Conservation (phyloP, 2,888 invertebrate species). For the Morinoia aosen region DNA sequence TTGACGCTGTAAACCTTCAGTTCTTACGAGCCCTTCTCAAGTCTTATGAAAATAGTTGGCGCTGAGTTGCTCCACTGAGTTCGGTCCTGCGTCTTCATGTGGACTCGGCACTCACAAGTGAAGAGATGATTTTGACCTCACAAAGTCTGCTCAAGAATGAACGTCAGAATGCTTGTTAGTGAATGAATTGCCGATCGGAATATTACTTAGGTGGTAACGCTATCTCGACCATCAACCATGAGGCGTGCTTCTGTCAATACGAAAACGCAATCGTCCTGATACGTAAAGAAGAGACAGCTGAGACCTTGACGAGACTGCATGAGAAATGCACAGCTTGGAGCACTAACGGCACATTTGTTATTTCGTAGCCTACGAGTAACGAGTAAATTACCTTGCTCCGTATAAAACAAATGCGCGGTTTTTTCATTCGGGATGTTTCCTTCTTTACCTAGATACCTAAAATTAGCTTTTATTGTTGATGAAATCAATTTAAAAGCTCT, state of each 20-base stretch:
- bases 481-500: too few species aligned
- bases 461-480: too few species aligned
- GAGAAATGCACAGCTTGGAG: not conserved
- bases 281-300: not conserved
- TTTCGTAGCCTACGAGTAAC: not conserved
- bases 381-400: too few species aligned
- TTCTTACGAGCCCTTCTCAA: conserved; percentile 43
- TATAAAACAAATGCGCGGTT: too few species aligned
- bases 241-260: not conserved
- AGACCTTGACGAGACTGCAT: not conserved
- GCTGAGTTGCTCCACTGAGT: not conserved
- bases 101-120: not conserved
- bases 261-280: not conserved
- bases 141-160: not conserved
- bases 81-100: conserved; percentile 36
- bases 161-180: not conserved
- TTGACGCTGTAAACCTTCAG: conserved; percentile 43
- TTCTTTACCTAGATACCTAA: too few species aligned
- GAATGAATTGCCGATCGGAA: not conserved
- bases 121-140: conserved; percentile 3
- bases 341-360: not conserved
- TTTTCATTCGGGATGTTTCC: too few species aligned
- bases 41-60: conserved; percentile 43
- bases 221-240: not conserved
- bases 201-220: not conserved